Conservation (phyloP, 2,797 vertebrate genomes). For the Chelidonichthys spinosus region DNA sequence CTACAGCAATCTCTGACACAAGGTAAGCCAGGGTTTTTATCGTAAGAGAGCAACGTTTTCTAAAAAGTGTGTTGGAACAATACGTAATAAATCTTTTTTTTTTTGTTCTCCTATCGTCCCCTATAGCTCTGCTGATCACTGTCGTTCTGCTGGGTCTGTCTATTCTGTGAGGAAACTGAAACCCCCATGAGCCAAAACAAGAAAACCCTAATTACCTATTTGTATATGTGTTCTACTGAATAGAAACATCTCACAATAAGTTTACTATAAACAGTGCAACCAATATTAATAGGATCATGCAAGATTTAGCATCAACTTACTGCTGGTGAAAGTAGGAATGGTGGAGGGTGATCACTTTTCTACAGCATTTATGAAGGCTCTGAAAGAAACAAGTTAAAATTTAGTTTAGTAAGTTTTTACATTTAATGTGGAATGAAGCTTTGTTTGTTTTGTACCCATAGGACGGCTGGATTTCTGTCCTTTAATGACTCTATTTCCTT, state of each 20-base stretch:
- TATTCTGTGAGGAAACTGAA: slow-evolving; percentile 39
- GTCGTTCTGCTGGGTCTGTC: slow-evolving; percentile 34
- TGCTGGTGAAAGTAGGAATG: neutral
- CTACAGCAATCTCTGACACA: slow-evolving; percentile 39
- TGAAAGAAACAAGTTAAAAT: neutral
- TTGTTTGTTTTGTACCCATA: neutral
- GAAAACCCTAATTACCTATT: neutral
- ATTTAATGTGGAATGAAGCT: neutral
- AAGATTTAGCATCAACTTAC: slow-evolving; percentile 9
- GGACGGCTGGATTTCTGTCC: slow-evolving; percentile 38
- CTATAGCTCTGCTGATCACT: slow-evolving; percentile 57
- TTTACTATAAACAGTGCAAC: neutral
- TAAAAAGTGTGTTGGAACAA: neutral
- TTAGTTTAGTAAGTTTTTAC: neutral
- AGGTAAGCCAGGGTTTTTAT: slow-evolving; percentile 33
- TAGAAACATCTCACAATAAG: neutral
- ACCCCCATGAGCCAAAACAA: neutral
- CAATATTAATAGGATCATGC: neutral
- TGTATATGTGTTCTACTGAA: neutral
- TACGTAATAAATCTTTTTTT: neutral
- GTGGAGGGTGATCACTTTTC: neutral
- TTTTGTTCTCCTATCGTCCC: neutral
- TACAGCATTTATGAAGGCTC: neutral
- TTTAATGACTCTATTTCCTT: neutral
- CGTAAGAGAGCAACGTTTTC: neutral